Percentiles rank a stretch among this genome's conserved stretches.
These are phyloP conservation scores for Dynastes tityus DNA, from an alignment of 2,888 invertebrate genomes.

Conservation along the genomic window DNA sequence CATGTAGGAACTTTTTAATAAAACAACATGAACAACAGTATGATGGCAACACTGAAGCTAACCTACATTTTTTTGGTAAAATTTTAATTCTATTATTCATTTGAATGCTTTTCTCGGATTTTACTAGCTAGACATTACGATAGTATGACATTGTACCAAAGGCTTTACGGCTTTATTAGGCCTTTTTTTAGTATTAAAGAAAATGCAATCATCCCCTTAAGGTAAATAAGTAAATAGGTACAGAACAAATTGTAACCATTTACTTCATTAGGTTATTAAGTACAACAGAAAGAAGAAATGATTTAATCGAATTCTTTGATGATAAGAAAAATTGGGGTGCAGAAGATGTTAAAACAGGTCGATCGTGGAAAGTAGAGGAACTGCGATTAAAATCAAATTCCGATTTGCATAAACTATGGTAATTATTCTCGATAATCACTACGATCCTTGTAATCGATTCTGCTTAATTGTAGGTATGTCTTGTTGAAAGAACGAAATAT, in stretches of 20 bases:
- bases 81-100: too few relatives aligned
- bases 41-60: too few relatives aligned
- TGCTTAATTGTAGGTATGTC: conserved; percentile 75
- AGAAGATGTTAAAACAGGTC: conserved; percentile 83
- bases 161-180: conserved; percentile 3
- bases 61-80: too few relatives aligned
- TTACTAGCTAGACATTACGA: neutral
- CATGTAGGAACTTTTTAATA: too few relatives aligned
- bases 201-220: neutral
- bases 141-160: conserved; percentile 9
- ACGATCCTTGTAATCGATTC: conserved; percentile 18
- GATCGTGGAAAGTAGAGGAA: conserved; percentile 93
- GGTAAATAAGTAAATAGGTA: conserved; percentile 15
- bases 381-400: conserved; percentile 94
- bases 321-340: conserved; percentile 87
- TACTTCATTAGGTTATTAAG: conserved; percentile 46
- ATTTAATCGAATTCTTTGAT: conserved; percentile 93
- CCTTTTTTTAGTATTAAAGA: conserved; percentile 10
- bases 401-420: conserved; percentile 98
- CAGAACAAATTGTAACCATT: neutral
- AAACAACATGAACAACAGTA: too few relatives aligned
- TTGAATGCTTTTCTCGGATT: too few relatives aligned
- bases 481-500: conserved; percentile 97
- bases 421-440: conserved; percentile 57
- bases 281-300: conserved; percentile 69